Base-by-base conservation (phyloP, 2,888 invertebrate genomes). In the Helicoverpa assulta region DNA sequence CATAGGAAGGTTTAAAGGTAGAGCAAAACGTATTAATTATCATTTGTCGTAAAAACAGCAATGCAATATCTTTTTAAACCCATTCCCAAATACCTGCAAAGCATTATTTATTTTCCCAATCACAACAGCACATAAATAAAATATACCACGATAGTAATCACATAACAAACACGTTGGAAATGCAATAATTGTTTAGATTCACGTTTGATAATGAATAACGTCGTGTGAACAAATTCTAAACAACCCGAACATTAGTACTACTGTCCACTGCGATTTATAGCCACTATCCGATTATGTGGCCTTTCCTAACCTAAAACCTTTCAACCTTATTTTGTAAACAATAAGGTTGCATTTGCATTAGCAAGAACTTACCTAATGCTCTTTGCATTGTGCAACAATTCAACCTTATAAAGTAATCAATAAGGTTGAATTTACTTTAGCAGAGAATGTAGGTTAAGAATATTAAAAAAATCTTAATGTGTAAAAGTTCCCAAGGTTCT, bases 201-300 rank as follows among this genome's bases (percentile, higher is more conserved):
- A 81, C 81, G 81, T 81, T 82, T 80, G 87, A 89, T 89, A 90
- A 89, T 87, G 85, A 86, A 85, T 76, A 76, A 84, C 85, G 78
- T 83, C 90, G 91, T 93, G 93, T 90, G 92, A 93, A 92, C 90
- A 83, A 80, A 86, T 85, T 87, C 86, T 87, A 84, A 88, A 88
- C 86, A 84, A 85, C 84, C 83, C 66, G 82, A 86, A 91, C 89
- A 89, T 88, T 86, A 86, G 89, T 82, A 78, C 78, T 54, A 68
- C 58, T 68, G 77, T 73, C 86, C 73, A 71, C 57, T 40, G 64
- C 78, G 85, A 92, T 92, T 92, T 92, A 92, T 89, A 63, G 76
- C 86, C 76, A 81, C 84, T 88, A 90, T 88, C 90, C 88, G 89
- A 89, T 89, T 90, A 91, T 86, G 74, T 80, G 78, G 79, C 78